Evolutionary conservation across 2,797 vertebrate species (phyloP), one percentile per base, ranked within the genome.

Genomic region (Cossypha caffra): DNA sequence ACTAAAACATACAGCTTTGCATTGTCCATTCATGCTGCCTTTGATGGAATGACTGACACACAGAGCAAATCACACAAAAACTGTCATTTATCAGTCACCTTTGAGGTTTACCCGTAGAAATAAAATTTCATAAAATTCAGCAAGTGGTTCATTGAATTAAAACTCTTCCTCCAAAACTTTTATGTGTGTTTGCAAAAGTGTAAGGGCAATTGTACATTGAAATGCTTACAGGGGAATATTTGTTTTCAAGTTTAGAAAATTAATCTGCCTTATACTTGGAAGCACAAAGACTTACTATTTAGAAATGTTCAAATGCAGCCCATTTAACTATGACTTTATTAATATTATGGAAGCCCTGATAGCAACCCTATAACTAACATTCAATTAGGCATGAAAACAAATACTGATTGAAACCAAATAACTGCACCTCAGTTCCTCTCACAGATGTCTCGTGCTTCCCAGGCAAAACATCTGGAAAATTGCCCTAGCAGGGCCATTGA

Each of bases 381-480:
- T 90, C 47, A 95, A 1, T 92, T 86, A 94, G 59, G 51, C 83
- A 85, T 69, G 83, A 90, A 94, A 95, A 81, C 26, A 86, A 91
- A 89, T 63, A 77, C 55, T 66, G 51, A 84, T 88, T 88, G 62
- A 86, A 95, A 81, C 16, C 51, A 81, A 95, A 88, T 86, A 86
- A 66, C 37, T 68, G 38, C 40, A 66, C 35, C 68, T 81, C 38
- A 59, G 43, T 66, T 91, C 51, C 59, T 85, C 57, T 88, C 38
- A 61, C 45, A 88, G 63, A 57, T 61, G 61, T 35, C 20, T 58
- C 20, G 9, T 91, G 8, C 31, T 95, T 92, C 57, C 45, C 75
- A 86, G 79, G 72, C 35, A 86, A 90, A 94, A 82, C 85, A 86
- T 51, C 85, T 95, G 94, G 78, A 91, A 90, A 88, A 72, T 50